Evolutionary conservation across 2,113 vertebrate species (phyloP).

Genomic region (Sciurus niger): DNA sequence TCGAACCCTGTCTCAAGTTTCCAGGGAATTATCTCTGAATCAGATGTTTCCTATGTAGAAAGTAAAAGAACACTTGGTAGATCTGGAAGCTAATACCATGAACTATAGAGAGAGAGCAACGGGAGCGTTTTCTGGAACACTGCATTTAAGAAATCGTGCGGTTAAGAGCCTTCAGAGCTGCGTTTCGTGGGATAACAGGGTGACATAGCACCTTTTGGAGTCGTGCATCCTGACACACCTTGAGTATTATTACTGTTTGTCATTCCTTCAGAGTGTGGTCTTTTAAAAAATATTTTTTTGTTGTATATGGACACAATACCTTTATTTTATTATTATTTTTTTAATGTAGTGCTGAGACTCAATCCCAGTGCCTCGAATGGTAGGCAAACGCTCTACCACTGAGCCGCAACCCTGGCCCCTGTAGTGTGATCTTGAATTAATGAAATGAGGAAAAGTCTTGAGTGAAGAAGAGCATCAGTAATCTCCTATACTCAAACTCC

Average conservation of each 20-base stretch:
- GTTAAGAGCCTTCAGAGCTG: not conserved
- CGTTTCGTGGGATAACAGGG: not conserved
- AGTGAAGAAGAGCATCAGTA: not conserved
- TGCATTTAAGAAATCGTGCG: not conserved
- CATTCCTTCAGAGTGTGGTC: not conserved
- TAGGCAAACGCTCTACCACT: too few species aligned
- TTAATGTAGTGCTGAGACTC: too few species aligned
- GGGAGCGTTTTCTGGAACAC: not conserved
- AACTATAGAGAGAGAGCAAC: not conserved
- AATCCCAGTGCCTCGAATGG: too few species aligned
- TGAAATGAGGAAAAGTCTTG: slow-evolving; percentile 33
- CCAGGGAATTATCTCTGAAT: not conserved
- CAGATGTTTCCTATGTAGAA: not conserved
- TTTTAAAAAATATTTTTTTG: not conserved
- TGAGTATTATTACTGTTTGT: not conserved
- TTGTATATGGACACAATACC: too few species aligned
- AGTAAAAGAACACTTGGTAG: not conserved
- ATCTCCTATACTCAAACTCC: not conserved
- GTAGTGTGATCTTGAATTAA: not conserved
- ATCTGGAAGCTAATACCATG: not conserved
- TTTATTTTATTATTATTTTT: too few species aligned
- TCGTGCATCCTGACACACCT: not conserved
- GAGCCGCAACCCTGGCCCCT: too few species aligned
- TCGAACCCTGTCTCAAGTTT: not conserved
- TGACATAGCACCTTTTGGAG: not conserved